Conservation (phyloP, 1,140 invertebrate species). For the Charaxes varanes region DNA sequence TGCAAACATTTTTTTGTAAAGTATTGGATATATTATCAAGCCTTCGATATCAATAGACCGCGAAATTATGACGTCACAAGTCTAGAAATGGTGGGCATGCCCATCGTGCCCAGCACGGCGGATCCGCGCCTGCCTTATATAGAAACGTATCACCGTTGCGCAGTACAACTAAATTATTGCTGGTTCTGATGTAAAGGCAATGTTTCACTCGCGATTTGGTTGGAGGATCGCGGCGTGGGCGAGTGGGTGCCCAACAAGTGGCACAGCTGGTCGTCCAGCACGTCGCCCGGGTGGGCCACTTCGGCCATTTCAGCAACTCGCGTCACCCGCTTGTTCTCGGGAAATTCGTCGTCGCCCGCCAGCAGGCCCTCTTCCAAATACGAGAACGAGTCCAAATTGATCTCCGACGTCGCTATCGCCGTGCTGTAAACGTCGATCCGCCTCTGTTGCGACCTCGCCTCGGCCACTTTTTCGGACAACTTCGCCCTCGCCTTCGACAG, state of each 20-base stretch:
- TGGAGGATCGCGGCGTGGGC: conserved; percentile 52
- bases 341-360: conserved; percentile 62
- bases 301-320: too few relatives aligned
- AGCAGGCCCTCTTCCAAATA: conserved; percentile 68
- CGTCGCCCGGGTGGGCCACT: conserved; percentile 22
- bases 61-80: too few relatives aligned
- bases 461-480: conserved; percentile 58
- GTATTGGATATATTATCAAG: too few relatives aligned
- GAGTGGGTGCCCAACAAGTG: conserved; percentile 49
- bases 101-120: too few relatives aligned
- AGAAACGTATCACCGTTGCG: too few relatives aligned
- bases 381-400: conserved; percentile 72
- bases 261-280: conserved; percentile 44
- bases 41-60: too few relatives aligned
- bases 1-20: too few relatives aligned
- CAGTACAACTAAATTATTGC: conserved; percentile 49
- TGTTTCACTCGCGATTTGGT: conserved; percentile 58
- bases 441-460: conserved; percentile 53
- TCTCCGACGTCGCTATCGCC: conserved; percentile 64
- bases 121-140: too few relatives aligned
- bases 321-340: conserved; percentile 31
- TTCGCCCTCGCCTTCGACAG: conserved; percentile 62
- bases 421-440: conserved; percentile 71
- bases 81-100: too few relatives aligned
- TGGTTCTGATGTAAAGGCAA: conserved; percentile 53